Evolutionary conservation across 2,797 vertebrate genomes (phyloP), one percentile per base, ranked within the genome.

Genomic region (Leptatherina wallacei): DNA sequence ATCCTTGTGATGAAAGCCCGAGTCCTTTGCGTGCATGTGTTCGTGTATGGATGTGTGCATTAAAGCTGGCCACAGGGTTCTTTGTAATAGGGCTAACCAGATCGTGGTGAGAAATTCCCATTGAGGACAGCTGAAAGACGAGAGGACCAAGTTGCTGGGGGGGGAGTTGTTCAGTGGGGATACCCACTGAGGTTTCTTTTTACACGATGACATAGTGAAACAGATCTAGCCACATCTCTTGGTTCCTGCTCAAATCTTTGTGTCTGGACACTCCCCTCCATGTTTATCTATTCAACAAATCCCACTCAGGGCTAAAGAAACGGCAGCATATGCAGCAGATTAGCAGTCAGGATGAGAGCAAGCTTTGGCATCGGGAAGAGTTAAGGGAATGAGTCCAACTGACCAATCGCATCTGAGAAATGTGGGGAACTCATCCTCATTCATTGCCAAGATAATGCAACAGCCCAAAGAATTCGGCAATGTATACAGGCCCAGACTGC

Each of bases 81-180:
- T 90, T 92, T 92, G 88, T 92, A 79, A 91, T 66, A 67, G 81
- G 75, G 83, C 89, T 86, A 91, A 93, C 88, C 83, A 90, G 91
- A 91, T 91, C 80, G 76, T 86, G 90, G 92, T 90, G 91, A 94
- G 92, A 91, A 93, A 89, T 84, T 88, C 82, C 83, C 88, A 88
- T 83, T 92, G 91, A 93, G 75, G 74, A 76, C 40, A 52, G 73
- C 84, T 92, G 92, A 89, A 94, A 94, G 88, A 78, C 18, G 86
- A 94, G 90, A 93, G 77, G 84, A 64, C 70, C 66, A 14, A 51
- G 77, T 59, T 44, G 35, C 52, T 49, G 60, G 49, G 60, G 63
- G 67, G 73, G 69, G 64, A 14, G 40, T 32, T 32, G 40, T 32
- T 32, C 63, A 73, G 65, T 33, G 56, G 73, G 77, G 82, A 74